Evolutionary conservation across 1,140 invertebrate genomes (phyloP).

Genomic region (Drosophila persimilis): DNA sequence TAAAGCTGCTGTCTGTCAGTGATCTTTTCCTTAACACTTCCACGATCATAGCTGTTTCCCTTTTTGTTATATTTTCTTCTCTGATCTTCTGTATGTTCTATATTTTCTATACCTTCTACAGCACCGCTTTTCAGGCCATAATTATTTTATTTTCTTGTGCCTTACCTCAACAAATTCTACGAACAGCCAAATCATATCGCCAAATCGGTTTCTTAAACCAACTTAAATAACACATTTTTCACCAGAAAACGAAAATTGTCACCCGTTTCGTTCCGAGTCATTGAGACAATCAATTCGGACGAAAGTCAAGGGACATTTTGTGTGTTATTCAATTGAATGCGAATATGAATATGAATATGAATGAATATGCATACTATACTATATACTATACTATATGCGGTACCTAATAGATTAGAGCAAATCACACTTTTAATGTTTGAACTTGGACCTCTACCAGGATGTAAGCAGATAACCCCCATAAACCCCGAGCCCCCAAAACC

Average conservation of each 20-base stretch:
- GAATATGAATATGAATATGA: not conserved
- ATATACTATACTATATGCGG: no score
- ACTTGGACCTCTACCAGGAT: no score
- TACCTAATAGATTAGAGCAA: not conserved
- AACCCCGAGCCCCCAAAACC: no score
- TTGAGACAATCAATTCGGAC: slow-evolving; percentile 19
- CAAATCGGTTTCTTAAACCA: slow-evolving; percentile 33
- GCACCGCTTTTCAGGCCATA: not conserved
- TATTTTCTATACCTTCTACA: not conserved
- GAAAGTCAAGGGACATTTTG: slow-evolving; percentile 20
- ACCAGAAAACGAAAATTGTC: slow-evolving; percentile 45
- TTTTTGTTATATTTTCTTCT: no score
- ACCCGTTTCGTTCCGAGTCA: slow-evolving; percentile 1
- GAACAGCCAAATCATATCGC: slow-evolving; percentile 38
- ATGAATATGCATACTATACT: slow-evolving; percentile 4
- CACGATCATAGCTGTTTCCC: not conserved
- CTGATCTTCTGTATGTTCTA: not conserved
- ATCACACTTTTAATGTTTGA: not conserved
- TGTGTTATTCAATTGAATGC: slow-evolving; percentile 7
- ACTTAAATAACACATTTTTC: slow-evolving; percentile 36
- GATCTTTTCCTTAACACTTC: no score
- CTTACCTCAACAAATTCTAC: slow-evolving; percentile 47
- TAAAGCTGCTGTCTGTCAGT: not conserved
- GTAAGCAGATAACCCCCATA: no score
- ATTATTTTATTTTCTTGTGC: slow-evolving; percentile 8